A percentile compares a stretch with the other conserved stretches of the same genome.
Evolutionary conservation across 2,888 invertebrate genomes (phyloP).

Genomic region (Pseudococcus viburni): DNA sequence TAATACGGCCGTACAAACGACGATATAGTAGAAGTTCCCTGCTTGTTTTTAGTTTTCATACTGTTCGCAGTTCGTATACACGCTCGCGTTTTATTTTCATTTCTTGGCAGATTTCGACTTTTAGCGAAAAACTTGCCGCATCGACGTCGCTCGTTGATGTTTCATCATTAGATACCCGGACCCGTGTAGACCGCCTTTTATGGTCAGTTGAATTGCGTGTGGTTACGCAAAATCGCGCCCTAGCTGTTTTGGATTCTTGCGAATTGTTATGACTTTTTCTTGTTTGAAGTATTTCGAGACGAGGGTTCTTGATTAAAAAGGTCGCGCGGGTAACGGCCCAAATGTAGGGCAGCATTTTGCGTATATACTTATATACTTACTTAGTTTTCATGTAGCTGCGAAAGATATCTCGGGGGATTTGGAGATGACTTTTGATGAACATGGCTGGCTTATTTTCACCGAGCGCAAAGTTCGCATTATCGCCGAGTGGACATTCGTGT

Average conservation of each 20-base stretch:
- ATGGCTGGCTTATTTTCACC: neutral
- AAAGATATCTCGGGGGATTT: neutral
- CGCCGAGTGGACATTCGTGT: neutral
- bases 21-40: neutral
- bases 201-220: conserved; percentile 20
- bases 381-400: neutral
- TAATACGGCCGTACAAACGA: no score
- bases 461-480: neutral
- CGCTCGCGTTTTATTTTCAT: conserved; percentile 9
- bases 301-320: conserved; percentile 21
- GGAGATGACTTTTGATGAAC: conserved; percentile 2
- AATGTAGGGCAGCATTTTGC: conserved; percentile 10
- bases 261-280: conserved; percentile 29
- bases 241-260: neutral
- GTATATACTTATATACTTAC: neutral
- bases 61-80: neutral
- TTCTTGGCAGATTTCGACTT: conserved; percentile 20
- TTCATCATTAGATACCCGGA: neutral
- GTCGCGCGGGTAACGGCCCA: neutral
- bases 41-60: conserved; percentile 24
- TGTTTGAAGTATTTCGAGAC: neutral
- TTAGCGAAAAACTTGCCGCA: neutral
- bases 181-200: conserved; percentile 15
- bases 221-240: conserved; percentile 1
- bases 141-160: conserved; percentile 1